Base-by-base conservation (phyloP, 2,113 vertebrate species). In the Caloenas nicobarica region DNA sequence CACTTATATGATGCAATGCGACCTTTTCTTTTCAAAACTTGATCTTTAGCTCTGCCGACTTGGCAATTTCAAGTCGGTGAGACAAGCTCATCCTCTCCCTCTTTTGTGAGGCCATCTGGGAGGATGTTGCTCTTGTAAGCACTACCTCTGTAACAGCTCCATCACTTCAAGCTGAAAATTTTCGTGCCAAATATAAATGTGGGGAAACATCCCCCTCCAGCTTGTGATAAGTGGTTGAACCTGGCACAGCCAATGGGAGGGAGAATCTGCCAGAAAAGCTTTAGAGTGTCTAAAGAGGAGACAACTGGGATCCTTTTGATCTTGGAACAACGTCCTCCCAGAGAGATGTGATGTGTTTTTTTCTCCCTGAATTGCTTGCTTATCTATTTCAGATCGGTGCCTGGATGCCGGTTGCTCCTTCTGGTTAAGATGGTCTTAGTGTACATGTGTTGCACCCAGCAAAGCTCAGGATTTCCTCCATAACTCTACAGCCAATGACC, bases 201-300 rank as follows among this genome's bases (percentile, higher is more conserved):
- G 90, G 83, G 95, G 96, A 95, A 96, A 95, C 69, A 86, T 94
- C 89, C 69, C 83, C 83, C 88, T 95, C 88, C 91, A 92, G 89
- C 68, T 71, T 86, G 72, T 72, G 96, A 95, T 97, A 92, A 95
- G 91, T 66, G 83, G 83, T 54, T 95, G 92, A 89, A 93, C 83
- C 89, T 96, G 95, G 95, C 95, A 93, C 88, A 82, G 53, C 24
- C 4, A 7, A 68, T 1, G 15, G 61, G 72, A 86, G 80, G n/a
- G 53, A 64, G 62, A 50, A 72, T 29, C 73, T 96, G 95, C 95
- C 96, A 95, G 81, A 50, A 92, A 89, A 89, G 44, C 69, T 95
- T 88, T 86, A 78, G 38, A 78, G 31, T 56, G 61, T 87, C 91
- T 94, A 22, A 94, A 93, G 86, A 91, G 48, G 72, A 94, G 77